Evolutionary conservation across 2,797 vertebrate genomes (phyloP).

Genomic region (Chromobotia macracanthus): DNA sequence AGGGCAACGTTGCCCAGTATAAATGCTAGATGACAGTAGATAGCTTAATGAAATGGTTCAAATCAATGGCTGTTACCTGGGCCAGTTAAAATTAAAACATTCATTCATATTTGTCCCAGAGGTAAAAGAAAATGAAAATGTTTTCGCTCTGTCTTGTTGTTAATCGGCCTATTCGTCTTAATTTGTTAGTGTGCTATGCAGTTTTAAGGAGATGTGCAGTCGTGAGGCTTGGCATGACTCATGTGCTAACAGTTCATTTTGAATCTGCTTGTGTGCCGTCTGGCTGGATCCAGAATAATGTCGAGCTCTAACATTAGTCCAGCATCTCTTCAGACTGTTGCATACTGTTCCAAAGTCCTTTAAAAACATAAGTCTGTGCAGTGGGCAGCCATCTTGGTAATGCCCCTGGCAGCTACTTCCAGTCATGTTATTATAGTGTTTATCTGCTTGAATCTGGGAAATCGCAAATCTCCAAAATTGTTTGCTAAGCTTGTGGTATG

Average conservation of each 20-base stretch:
- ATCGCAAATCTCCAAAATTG: not conserved
- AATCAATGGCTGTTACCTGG: slow-evolving; percentile 41
- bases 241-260: slow-evolving; percentile 4
- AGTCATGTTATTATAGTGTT: not conserved
- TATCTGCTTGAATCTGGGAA: slow-evolving; percentile 7
- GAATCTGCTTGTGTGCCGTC: not conserved
- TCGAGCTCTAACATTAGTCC: not conserved
- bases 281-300: not conserved
- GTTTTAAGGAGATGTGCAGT: slow-evolving; percentile 16
- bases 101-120: slow-evolving; percentile 46
- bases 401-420: not conserved
- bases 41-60: slow-evolving; percentile 40
- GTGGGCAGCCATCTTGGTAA: not conserved
- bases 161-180: slow-evolving; percentile 37
- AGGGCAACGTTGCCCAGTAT: not conserved
- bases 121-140: slow-evolving; percentile 27
- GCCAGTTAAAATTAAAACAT: slow-evolving; percentile 43
- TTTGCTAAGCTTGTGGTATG: not conserved
- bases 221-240: slow-evolving; percentile 1
- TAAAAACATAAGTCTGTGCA: not conserved
- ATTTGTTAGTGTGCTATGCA: slow-evolving; percentile 34
- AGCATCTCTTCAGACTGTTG: not conserved
- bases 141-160: slow-evolving; percentile 19
- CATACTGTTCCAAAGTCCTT: not conserved
- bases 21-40: slow-evolving; percentile 29